These are phyloP conservation scores for Chlorops oryzae DNA, from an alignment of 1,140 invertebrate genomes.

Conservation along the genomic window DNA sequence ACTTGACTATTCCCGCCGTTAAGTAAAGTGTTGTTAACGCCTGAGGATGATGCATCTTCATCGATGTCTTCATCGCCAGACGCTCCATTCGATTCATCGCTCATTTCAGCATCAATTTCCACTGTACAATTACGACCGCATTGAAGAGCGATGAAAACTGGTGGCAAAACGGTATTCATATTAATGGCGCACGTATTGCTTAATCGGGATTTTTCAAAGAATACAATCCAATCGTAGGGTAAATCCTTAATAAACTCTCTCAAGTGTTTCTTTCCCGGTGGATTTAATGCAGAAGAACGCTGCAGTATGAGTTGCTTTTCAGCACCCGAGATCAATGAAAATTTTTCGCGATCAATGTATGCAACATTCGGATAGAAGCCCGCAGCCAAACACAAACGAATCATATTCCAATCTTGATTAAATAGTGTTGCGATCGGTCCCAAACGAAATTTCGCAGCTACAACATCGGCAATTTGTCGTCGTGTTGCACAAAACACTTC, in stretches of 20 bases:
- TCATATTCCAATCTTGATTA: conserved; percentile 74
- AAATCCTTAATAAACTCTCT: conserved; percentile 49
- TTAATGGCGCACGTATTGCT: conserved; percentile 61
- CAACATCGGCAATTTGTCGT: conserved; percentile 15
- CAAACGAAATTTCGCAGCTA: conserved; percentile 19
- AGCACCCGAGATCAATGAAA: conserved; percentile 53
- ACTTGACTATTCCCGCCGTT: background rate
- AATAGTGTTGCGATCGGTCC: background rate
- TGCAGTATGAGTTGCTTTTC: conserved; percentile 71
- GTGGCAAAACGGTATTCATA: conserved; percentile 70
- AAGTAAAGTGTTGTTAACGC: background rate
- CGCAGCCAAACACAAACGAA: conserved; percentile 80
- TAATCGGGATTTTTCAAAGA: conserved; percentile 71
- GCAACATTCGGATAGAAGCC: conserved; percentile 86
- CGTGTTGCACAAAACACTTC: conserved; percentile 31
- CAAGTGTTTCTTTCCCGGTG: conserved; percentile 32
- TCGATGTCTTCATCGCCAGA: background rate
- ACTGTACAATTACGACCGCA: conserved; percentile 50
- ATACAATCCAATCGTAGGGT: conserved; percentile 75
- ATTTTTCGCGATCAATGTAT: conserved; percentile 50
- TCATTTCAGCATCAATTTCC: conserved; percentile 2
- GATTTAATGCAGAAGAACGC: conserved; percentile 61
- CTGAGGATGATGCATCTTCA: conserved; percentile 1
- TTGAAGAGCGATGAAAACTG: conserved; percentile 72
- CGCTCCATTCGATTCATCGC: conserved; percentile 6